Conservation (phyloP, 2,888 invertebrate genomes). For the Danaus chrysippus region DNA sequence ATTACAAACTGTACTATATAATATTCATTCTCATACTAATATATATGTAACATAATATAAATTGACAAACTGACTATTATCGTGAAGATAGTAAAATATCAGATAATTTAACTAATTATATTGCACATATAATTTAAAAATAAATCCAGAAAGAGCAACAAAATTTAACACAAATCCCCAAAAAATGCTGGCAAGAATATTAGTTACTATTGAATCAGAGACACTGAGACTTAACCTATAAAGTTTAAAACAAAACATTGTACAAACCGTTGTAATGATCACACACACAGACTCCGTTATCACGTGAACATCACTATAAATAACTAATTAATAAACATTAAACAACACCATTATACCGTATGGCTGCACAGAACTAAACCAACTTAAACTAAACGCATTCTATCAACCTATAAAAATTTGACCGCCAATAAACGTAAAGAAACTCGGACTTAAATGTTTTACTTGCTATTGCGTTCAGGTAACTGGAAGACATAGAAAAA, state of each 20-base stretch:
- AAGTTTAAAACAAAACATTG: slow-evolving; percentile 15
- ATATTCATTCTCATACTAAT: no score
- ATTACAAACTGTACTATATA: no score
- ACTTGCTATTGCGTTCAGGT: slow-evolving; percentile 23
- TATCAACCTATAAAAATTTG: slow-evolving; percentile 62
- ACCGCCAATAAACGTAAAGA: slow-evolving; percentile 65
- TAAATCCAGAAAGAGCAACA: no score
- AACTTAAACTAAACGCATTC: slow-evolving; percentile 55
- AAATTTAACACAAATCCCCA: no score
- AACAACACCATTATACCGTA: slow-evolving; percentile 42
- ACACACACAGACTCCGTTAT: slow-evolving; percentile 32
- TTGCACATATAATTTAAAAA: no score
- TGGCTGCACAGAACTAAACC: slow-evolving; percentile 57
- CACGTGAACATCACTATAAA: slow-evolving; percentile 31
- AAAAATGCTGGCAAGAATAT: no score
- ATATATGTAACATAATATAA: no score
- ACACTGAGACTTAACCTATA: slow-evolving; percentile 26
- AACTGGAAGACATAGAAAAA: slow-evolving; percentile 32
- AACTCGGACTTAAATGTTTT: slow-evolving; percentile 49
- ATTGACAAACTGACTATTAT: no score
- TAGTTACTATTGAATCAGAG: neutral
- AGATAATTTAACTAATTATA: no score
- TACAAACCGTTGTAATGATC: slow-evolving; percentile 30
- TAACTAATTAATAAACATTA: slow-evolving; percentile 37
- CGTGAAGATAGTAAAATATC: no score